A percentile compares a stretch with the other conserved stretches of the same genome.
These are phyloP conservation scores for Pachyseris speciosa DNA, from an alignment of 64 coral and sea anemone genomes.

Conservation along the genomic window DNA sequence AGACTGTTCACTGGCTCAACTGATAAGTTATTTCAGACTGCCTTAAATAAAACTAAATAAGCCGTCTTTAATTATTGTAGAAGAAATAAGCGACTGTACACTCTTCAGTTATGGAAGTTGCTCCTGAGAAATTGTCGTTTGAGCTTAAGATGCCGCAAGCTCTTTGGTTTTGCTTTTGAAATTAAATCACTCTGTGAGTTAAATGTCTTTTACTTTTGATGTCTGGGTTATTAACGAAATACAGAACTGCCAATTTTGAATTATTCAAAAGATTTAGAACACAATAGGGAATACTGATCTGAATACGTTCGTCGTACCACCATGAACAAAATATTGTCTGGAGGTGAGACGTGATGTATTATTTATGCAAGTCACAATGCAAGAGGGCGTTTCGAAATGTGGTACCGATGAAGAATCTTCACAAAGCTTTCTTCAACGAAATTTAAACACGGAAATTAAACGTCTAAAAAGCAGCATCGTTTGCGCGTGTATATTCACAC, in stretches of 20 bases:
- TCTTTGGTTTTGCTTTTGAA: too few species aligned
- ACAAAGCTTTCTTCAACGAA: not conserved
- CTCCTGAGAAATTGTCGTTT: too few species aligned
- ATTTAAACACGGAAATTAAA: not conserved
- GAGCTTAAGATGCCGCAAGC: too few species aligned
- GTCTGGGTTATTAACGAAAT: not conserved
- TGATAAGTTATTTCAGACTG: too few species aligned
- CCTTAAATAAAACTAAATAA: too few species aligned
- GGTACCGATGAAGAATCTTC: not conserved
- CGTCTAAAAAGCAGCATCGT: not conserved
- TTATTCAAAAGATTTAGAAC: not conserved
- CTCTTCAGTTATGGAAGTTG: too few species aligned
- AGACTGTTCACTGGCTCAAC: too few species aligned
- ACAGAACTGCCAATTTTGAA: not conserved
- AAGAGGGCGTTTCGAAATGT: not conserved
- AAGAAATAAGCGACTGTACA: too few species aligned
- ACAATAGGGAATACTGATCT: not conserved
- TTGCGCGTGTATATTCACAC: not conserved
- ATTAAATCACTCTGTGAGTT: not conserved
- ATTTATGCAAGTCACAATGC: constrained; percentile 9
- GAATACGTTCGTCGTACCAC: not conserved
- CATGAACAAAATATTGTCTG: not conserved
- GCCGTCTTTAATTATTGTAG: too few species aligned
- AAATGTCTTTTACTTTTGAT: not conserved
- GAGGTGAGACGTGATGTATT: not conserved